Percentiles rank a stretch among this genome's conserved stretches.
These are phyloP conservation scores for Agrilus cyanescens DNA, from an alignment of 2,888 invertebrate genomes.

Conservation along the genomic window DNA sequence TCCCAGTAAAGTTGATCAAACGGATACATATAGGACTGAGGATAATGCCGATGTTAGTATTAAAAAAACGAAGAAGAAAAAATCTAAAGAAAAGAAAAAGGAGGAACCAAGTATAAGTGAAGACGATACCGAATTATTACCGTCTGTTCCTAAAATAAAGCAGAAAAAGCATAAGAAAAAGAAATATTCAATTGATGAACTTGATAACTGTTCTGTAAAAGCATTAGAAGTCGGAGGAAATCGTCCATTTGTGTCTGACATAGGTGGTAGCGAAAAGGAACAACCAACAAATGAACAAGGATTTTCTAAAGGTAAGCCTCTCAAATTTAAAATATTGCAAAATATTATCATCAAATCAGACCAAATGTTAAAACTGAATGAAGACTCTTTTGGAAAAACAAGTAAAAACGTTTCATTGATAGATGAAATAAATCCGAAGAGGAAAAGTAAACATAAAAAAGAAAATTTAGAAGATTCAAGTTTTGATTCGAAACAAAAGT, in stretches of 20 bases:
- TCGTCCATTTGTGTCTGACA: too few relatives aligned
- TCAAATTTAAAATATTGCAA: slow-evolving; percentile 4
- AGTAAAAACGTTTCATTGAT: not conserved
- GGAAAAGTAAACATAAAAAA: not conserved
- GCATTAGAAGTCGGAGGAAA: too few relatives aligned
- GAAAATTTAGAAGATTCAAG: not conserved
- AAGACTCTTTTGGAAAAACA: slow-evolving; percentile 2
- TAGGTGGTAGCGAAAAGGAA: not conserved
- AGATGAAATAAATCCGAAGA: slow-evolving; percentile 9
- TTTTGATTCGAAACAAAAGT: too few relatives aligned
- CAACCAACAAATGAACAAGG: not conserved
- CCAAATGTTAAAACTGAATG: too few relatives aligned
- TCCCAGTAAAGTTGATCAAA: too few relatives aligned
- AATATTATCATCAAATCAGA: slow-evolving; percentile 3
- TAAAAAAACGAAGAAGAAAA: slow-evolving; percentile 4
- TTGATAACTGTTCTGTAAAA: too few relatives aligned
- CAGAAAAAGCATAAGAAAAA: not conserved
- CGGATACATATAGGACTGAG: not conserved
- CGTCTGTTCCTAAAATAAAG: not conserved
- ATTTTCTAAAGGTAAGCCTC: not conserved
- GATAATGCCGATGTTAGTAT: slow-evolving; percentile 3
- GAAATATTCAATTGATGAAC: not conserved
- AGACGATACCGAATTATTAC: not conserved
- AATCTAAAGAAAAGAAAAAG: not conserved
- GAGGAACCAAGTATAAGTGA: not conserved